Conservation (phyloP, 2,888 invertebrate species). For the Megaustenia siamemsis region DNA sequence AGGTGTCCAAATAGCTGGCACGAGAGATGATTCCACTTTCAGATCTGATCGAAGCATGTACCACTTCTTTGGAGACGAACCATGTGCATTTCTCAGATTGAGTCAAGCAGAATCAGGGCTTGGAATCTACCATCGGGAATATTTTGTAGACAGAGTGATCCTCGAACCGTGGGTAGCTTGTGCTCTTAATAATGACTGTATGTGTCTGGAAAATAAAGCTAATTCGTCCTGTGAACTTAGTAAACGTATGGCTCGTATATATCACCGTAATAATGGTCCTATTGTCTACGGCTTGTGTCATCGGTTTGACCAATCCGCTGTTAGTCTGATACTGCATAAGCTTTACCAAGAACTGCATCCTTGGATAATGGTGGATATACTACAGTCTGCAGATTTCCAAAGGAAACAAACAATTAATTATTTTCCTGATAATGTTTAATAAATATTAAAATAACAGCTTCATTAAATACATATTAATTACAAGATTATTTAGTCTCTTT, state of each 20-base stretch:
- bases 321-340: slow-evolving; percentile 49
- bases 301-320: slow-evolving; percentile 54
- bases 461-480: too few species aligned
- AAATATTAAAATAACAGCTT: too few species aligned
- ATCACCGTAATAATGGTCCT: background rate
- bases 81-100: slow-evolving; percentile 46
- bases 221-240: background rate
- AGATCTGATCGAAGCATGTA: slow-evolving; percentile 37
- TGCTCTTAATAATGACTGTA: slow-evolving; percentile 40
- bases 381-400: too few species aligned
- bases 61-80: slow-evolving; percentile 55
- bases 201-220: slow-evolving; percentile 40
- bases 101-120: slow-evolving; percentile 13
- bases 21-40: background rate
- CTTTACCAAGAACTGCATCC: slow-evolving; percentile 32
- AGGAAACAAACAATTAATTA: too few species aligned
- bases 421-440: too few species aligned
- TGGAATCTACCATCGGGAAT: slow-evolving; percentile 44
- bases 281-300: slow-evolving; percentile 51
- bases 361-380: slow-evolving; percentile 35
- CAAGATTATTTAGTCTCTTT: too few species aligned
- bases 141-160: slow-evolving; percentile 37
- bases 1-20: slow-evolving; percentile 3
- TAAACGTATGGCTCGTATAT: background rate
- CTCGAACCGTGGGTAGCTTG: slow-evolving; percentile 55